phyloP scores from a whole-genome alignment of 1,140 invertebrate genomes.

The Orchestia grillus region DNA sequence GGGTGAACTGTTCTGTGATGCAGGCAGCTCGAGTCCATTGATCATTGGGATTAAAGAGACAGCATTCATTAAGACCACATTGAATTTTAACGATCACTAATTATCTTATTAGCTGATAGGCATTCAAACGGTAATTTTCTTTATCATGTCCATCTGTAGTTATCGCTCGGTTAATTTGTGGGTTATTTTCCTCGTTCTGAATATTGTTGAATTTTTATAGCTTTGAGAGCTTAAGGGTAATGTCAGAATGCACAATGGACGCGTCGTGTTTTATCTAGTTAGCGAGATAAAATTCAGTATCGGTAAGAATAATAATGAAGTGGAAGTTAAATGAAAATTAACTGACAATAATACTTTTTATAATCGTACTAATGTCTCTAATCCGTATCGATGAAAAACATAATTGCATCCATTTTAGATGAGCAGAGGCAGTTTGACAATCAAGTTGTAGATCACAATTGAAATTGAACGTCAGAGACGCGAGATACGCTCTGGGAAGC shows the following conservation, averaged over 20 bases:
- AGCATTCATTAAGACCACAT: neutral
- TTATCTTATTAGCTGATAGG: neutral
- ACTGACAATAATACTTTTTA: neutral
- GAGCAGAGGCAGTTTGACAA: neutral
- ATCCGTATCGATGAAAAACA: neutral
- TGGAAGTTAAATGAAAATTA: neutral
- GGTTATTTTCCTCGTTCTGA: neutral
- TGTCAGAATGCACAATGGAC: neutral
- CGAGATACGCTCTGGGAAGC: neutral
- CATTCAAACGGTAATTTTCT: neutral
- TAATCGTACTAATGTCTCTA: neutral
- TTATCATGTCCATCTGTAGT: neutral
- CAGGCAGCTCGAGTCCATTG: neutral
- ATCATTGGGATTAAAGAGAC: neutral
- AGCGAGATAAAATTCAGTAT: neutral
- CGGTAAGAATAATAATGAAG: neutral
- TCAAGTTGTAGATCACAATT: neutral
- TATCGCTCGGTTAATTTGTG: neutral
- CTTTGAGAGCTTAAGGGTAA: neutral
- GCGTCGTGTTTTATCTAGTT: neutral
- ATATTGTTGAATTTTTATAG: neutral
- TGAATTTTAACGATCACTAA: neutral
- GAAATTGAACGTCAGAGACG: neutral
- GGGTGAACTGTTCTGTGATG: neutral
- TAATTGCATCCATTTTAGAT: neutral